These are phyloP conservation scores for Atherinosoma microstoma DNA, from an alignment of 2,797 vertebrate species.

Conservation along the genomic window DNA sequence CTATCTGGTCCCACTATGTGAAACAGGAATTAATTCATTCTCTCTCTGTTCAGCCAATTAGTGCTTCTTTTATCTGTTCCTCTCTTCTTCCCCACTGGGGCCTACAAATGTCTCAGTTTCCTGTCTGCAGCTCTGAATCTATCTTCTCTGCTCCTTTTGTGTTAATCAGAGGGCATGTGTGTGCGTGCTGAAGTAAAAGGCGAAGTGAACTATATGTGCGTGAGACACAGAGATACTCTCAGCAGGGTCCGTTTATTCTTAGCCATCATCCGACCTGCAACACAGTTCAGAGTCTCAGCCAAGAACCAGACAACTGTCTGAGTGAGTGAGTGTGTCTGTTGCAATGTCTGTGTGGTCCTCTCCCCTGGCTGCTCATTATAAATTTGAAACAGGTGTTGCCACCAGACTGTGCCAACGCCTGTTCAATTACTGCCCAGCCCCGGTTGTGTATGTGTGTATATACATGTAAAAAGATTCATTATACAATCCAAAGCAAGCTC, in stretches of 20 bases:
- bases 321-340: conserved; percentile 4
- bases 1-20: conserved; percentile 13
- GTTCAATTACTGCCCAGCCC: conserved; percentile 42
- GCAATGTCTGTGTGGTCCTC: conserved; percentile 46
- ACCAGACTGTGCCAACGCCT: conserved; percentile 59
- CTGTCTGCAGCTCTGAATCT: conserved; percentile 17
- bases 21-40: conserved; percentile 16
- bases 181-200: conserved; percentile 29
- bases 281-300: conserved; percentile 49
- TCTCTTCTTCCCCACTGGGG: conserved; percentile 4
- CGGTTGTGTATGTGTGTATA: conserved; percentile 8
- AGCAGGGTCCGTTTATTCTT: conserved; percentile 68
- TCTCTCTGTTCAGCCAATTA: conserved; percentile 18
- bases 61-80: conserved; percentile 21
- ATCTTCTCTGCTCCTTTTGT: conserved; percentile 20
- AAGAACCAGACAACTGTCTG: conserved; percentile 36
- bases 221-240: conserved; percentile 27
- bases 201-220: conserved; percentile 26
- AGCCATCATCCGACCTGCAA: conserved; percentile 63
- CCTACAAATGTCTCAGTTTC: not conserved
- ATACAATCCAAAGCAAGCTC: conserved; percentile 10
- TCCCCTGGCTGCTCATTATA: conserved; percentile 67
- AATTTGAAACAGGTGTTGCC: conserved; percentile 70
- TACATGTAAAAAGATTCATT: not conserved
- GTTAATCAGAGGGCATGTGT: conserved; percentile 31